Evolutionary conservation across 2,888 invertebrate species (phyloP), one percentile per base, ranked within the genome.

Genomic region (Lasioglossum vierecki): DNA sequence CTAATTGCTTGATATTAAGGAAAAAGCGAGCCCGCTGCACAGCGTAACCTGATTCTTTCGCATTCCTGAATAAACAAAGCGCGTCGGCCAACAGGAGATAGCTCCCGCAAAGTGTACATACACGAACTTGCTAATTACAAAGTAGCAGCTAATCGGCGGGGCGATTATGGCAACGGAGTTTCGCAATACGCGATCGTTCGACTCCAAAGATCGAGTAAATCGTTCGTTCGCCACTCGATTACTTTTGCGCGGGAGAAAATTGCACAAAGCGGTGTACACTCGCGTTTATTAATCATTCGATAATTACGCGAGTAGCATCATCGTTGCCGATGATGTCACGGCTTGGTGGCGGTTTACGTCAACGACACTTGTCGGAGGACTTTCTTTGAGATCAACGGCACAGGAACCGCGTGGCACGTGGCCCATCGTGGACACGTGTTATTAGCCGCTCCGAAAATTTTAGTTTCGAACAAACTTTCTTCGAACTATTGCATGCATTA

Each of bases 401-500:
- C 35, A 15, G 35, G 81, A 84, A 80, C 77, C 81, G 80, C 82
- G 77, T 81, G 39, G 82, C 88, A 82, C 86, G 85, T 88, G 88
- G 86, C 82, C 39, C 26, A 76, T 57, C 66, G 71, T 76, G 60
- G 70, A 44, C 83, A 86, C 87, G 83, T 88, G 89, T 88, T 88
- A 88, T 82, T 86, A 85, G 83, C 78, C 49, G 68, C 46, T 66
- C 1, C 81, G 85, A 86, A 89, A 88, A 86, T 88, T 80, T 85
- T 75, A 68, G 76, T 80, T 80, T 82, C 83, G 86, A 22, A 82
- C 84, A 70, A 76, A 88, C 88, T 89, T 89, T 88, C 89, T 88
- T 89, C 78, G 60, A 35, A 13, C 30, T 73, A 73, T 72, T 72
- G 87, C 88, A 83, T 80, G 80, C 89, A 71, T 88, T 88, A 81